Base-by-base conservation (phyloP, 2,888 invertebrate species). In the Drosophila nr. fundita region DNA sequence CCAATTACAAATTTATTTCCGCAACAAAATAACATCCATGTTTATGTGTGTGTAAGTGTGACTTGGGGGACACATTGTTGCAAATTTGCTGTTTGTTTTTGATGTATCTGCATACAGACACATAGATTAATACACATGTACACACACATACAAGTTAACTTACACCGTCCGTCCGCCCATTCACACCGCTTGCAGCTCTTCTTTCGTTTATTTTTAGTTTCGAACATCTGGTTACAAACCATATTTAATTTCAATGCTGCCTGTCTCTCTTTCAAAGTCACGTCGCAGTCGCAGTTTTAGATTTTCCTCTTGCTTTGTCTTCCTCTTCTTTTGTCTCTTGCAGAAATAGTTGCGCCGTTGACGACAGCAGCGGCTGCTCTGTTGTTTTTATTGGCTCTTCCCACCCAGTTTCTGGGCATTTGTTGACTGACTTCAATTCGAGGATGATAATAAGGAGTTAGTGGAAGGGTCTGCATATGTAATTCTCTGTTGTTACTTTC, bases 161-260 rank as follows among this genome's bases (percentile, higher is more conserved):
- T 60, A 36, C 38, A 34, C 15, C 52, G 38, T 36, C 32, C 68
- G 21, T 40, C 7, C 32, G 6, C 50, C 15, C 48, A 34, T 18
- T 52, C n/a, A n/a, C 18, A 13, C 2, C 4, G 7, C 24, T 65
- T 49, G 11, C 32, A 32, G 29, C 40, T 63, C 36, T 73, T 64
- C 70, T 69, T 83, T 79, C 21, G 80, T 84, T 87, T 85, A 79
- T 82, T 82, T 85, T 85, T 78, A 78, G 80, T 82, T 85, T 72
- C 66, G 68, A 76, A 85, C 78, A 85, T 85, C 80, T 83, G 73
- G 77, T 87, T 77, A 81, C 78, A 85, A 78, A 68, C 63, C 71
- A 79, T 87, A 85, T 85, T 73, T 77, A 74, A 77, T 85, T 85
- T 85, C 85, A 87, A 65, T 76, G 71, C 70, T 45, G 21, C 13